Conservation (phyloP, 2,797 vertebrate genomes). For the Bradypodion ventrale region DNA sequence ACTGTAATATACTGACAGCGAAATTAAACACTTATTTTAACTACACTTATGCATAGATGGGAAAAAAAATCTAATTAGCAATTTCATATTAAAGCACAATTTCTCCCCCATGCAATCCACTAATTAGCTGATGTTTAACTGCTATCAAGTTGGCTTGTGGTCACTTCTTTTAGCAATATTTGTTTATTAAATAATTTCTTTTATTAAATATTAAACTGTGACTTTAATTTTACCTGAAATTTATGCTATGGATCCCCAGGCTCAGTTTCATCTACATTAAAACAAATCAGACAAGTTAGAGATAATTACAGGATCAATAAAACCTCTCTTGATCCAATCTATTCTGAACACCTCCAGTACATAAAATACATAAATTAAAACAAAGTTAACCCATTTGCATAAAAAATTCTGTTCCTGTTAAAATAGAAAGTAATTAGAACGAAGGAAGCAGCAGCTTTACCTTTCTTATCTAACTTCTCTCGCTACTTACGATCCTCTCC, state of each 20-base stretch:
- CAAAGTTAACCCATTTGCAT: conserved; percentile 33
- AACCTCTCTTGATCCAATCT: conserved; percentile 46
- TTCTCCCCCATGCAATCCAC: conserved; percentile 33
- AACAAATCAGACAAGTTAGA: conserved; percentile 46
- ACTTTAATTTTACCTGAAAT: conserved; percentile 48
- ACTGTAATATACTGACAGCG: conserved; percentile 21
- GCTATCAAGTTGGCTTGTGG: conserved; percentile 31
- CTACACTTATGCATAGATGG: conserved; percentile 34
- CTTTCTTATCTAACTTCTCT: background rate
- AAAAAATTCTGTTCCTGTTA: conserved; percentile 11
- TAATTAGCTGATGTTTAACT: conserved; percentile 54
- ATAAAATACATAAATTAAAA: conserved; percentile 53
- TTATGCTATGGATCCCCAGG: conserved; percentile 46
- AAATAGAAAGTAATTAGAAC: conserved; percentile 21
- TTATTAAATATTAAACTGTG: conserved; percentile 35
- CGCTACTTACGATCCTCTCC: background rate
- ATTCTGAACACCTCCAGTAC: conserved; percentile 50
- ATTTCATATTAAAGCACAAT: conserved; percentile 42
- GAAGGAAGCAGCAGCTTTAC: conserved; percentile 12
- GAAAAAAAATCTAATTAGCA: conserved; percentile 56
- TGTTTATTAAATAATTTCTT: too few relatives aligned
- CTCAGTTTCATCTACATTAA: conserved; percentile 46
- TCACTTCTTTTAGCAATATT: too few relatives aligned
- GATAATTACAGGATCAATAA: conserved; percentile 55
- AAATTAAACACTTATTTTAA: conserved; percentile 59